Evolutionary conservation across 2,888 invertebrate genomes (phyloP), one percentile per base, ranked within the genome.

Genomic region (Drosophila sordidapex): DNA sequence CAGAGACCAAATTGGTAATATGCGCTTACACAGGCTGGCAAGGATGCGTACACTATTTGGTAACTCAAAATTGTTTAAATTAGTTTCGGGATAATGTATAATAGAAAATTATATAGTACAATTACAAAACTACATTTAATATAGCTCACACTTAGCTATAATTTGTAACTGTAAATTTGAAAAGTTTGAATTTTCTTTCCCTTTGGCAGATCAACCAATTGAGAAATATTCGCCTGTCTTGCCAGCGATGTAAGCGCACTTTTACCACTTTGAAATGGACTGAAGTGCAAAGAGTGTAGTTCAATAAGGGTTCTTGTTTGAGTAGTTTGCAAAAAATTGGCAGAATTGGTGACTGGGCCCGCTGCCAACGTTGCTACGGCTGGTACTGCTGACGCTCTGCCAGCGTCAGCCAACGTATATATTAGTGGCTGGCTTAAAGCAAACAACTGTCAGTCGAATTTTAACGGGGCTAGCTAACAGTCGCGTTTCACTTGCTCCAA

Each of bases 381-480:
- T 35, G 31, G 25, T 53, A 46, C 58, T 35, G 65, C 49, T 46
- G 63, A 46, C 40, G 66, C 70, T 81, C 70, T 67, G 79, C 62
- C 48, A 56, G 66, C 68, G 74, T 62, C 70, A 46, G 56, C n/a
- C 27, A 68, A 49, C 69, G 68, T 69, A 71, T 49, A 59, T 64
- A 66, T 48, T 57, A 68, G 51, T 71, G 75, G 65, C 69, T 79
- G 79, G 75, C 75, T 82, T 79, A 69, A 71, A 78, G 68, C 78
- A 63, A 33, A 54, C n/a, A 59, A 54, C 54, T 63, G 76, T 62
- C 81, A 84, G 84, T 84, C 77, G 72, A 81, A 87, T 72, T 80
- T 74, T 68, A 83, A 87, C 84, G 83, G 74, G 75, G 88, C 72
- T 85, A 52, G 81, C 79, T 59, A 74, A 68, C 86, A 83, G 86